Evolutionary conservation across 1,140 invertebrate species (phyloP).

Genomic region (Aphelinus atriplicis): DNA sequence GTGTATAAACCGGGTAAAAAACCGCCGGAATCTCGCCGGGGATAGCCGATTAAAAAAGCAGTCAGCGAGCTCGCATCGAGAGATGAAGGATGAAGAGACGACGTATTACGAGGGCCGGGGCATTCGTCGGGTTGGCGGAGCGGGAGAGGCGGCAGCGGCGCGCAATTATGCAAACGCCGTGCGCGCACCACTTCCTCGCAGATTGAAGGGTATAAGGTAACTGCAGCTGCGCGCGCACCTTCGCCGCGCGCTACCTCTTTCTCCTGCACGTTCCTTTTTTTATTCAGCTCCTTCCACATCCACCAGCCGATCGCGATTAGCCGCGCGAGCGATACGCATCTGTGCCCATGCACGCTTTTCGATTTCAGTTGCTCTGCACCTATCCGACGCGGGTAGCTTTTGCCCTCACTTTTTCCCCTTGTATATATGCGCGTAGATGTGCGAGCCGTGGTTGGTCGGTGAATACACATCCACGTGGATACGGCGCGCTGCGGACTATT

Average conservation of each 20-base stretch:
- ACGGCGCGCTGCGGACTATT: no score
- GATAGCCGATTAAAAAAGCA: background rate
- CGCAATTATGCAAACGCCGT: slow-evolving; percentile 61
- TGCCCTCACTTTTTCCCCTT: no score
- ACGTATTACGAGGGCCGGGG: slow-evolving; percentile 24
- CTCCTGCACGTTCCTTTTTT: no score
- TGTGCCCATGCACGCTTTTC: no score
- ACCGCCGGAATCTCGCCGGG: background rate
- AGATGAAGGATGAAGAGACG: slow-evolving; percentile 41
- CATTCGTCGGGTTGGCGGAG: slow-evolving; percentile 11
- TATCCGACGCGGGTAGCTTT: no score
- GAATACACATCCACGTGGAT: no score
- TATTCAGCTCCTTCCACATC: background rate
- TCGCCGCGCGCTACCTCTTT: no score
- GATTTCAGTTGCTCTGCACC: no score
- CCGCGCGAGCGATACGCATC: slow-evolving; percentile 10
- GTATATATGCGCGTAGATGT: no score
- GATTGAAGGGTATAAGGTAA: slow-evolving; percentile 60
- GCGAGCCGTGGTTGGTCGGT: no score
- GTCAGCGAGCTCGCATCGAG: background rate
- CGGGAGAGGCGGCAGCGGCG: background rate
- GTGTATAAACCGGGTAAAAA: background rate
- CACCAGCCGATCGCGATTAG: slow-evolving; percentile 29
- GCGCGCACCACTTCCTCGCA: slow-evolving; percentile 49
- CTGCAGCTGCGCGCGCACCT: slow-evolving; percentile 52